Conservation (phyloP, 2,888 invertebrate species). For the Lottia gigantea region DNA sequence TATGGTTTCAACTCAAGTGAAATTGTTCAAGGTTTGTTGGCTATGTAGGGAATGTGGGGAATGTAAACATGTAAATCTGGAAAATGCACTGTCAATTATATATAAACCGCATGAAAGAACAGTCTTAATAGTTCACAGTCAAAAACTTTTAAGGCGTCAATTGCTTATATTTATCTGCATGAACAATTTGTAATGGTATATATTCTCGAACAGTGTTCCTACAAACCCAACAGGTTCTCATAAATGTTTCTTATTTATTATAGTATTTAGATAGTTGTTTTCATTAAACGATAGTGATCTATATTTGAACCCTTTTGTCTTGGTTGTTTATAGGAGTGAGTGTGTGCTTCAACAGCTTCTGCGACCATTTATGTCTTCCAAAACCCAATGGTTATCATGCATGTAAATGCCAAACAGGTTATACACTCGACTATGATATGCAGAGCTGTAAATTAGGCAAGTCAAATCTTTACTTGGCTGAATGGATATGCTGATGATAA, state of each 20-base stretch:
- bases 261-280: constrained; percentile 2
- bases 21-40: constrained; percentile 38
- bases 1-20: constrained; percentile 47
- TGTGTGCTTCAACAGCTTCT: constrained; percentile 37
- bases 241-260: too few relatives aligned
- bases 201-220: neutral
- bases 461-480: neutral
- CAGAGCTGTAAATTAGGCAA: constrained; percentile 16
- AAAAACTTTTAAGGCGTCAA: too few relatives aligned
- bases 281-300: too few relatives aligned
- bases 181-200: neutral
- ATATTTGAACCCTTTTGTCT: too few relatives aligned
- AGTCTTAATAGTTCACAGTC: too few relatives aligned
- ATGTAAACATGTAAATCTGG: too few relatives aligned
- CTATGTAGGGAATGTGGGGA: too few relatives aligned
- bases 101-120: too few relatives aligned
- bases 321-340: constrained; percentile 34
- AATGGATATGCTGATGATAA: too few relatives aligned
- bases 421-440: neutral
- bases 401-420: constrained; percentile 15
- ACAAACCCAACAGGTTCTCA: too few relatives aligned
- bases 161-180: too few relatives aligned
- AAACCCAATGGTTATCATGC: constrained; percentile 33
- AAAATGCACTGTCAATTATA: neutral
- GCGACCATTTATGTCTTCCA: constrained; percentile 55